Evolutionary conservation across 2,797 vertebrate species (phyloP), one percentile per base, ranked within the genome.

Genomic region (Myoxocephalus aenaeus): DNA sequence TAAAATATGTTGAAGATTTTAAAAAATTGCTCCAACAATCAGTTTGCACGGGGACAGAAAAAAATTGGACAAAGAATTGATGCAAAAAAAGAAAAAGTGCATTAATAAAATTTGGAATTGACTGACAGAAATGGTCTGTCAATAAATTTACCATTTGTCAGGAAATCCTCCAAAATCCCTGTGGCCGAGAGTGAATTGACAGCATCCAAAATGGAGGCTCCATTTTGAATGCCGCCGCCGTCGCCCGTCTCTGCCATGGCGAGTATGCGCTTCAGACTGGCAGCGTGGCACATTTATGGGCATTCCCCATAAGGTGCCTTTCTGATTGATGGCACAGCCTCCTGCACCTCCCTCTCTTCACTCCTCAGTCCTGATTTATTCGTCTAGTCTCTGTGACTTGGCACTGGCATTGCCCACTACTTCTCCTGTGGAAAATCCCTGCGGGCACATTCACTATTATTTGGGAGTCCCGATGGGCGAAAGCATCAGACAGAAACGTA

Each of bases 371-470:
- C 86, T 93, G 93, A 93, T 93, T 92, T 94, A 94, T 94, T 91
- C 87, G 81, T 92, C 91, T 92, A 59, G 86, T 91, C 91, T 90
- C 90, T 91, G 90, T 90, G 92, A 91, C 89, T 94, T 95, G 94
- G 94, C 94, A 91, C 89, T 81, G 87, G 87, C 87, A 58, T 14
- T 92, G 89, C 92, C 91, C 91, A 88, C 87, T 85, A 82, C 81
- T 86, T 86, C 87, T 92, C 86, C 87, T 53, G 86, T 84, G 89
- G 87, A 89, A 91, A 84, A 83, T 93, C 93, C 93, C 93, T 51
- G 79, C 66, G 87, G 93, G 91, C 92, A 86, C 90, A 92, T 94
- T 93, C 86, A 80, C 90, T 73, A 90, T 94, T 90, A 92, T 92
- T 87, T 80, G 83, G 34, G 80, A 79, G 86, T 93, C 92, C 88